These are phyloP conservation scores for Salminus brasiliensis DNA, from an alignment of 2,113 vertebrate species.

Conservation along the genomic window DNA sequence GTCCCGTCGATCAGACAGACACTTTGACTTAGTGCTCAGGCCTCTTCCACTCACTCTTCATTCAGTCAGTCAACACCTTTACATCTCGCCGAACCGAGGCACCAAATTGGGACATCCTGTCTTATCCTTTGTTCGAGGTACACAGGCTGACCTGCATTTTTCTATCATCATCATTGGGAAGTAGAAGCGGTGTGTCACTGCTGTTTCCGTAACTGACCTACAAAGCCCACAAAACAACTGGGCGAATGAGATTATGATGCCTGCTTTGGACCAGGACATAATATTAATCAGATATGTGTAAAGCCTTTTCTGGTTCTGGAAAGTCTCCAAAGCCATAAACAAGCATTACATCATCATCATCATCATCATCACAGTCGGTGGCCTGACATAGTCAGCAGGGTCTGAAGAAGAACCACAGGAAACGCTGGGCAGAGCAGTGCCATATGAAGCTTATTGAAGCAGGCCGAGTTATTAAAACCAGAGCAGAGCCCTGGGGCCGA, in stretches of 20 bases:
- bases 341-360: constrained; percentile 24
- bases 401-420: background rate
- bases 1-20: constrained; percentile 24
- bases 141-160: background rate
- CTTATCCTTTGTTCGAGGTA: background rate
- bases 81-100: background rate
- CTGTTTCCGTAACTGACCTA: background rate
- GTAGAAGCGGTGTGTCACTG: too few relatives aligned
- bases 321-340: constrained; percentile 15
- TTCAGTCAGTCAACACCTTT: constrained; percentile 28
- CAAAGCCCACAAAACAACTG: background rate
- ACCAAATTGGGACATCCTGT: background rate
- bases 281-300: constrained; percentile 8
- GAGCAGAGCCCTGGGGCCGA: background rate
- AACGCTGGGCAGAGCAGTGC: background rate
- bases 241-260: background rate
- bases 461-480: constrained; percentile 20
- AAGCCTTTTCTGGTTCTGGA: background rate
- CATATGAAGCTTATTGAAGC: constrained; percentile 19
- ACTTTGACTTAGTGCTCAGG: background rate
- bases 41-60: constrained; percentile 5
- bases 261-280: background rate
- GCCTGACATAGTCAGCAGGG: constrained; percentile 14
- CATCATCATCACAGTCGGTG: constrained; percentile 16
- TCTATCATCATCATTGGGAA: background rate